phyloP scores from a whole-genome alignment of 2,113 vertebrate species.

The Engraulis encrasicolus region DNA sequence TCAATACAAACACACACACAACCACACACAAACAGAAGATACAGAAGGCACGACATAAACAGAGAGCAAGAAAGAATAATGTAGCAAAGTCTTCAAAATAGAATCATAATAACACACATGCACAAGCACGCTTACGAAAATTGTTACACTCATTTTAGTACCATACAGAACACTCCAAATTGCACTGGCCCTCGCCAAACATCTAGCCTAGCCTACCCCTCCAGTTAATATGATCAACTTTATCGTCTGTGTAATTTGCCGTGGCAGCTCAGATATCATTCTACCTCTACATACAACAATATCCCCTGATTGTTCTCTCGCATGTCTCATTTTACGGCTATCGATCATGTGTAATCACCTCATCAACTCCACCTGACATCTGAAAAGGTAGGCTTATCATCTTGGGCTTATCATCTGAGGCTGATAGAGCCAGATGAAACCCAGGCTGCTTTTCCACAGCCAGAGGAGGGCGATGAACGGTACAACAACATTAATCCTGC shows the following conservation, averaged over 20 bases:
- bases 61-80: neutral
- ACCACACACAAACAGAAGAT: too few species aligned
- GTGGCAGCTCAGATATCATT: slow-evolving; percentile 81
- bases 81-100: too few species aligned
- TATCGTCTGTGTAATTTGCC: slow-evolving; percentile 81
- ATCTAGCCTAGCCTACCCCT: slow-evolving; percentile 57
- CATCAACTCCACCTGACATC: slow-evolving; percentile 69
- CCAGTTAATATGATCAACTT: slow-evolving; percentile 76
- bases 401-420: slow-evolving; percentile 37
- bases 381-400: slow-evolving; percentile 62
- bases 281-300: slow-evolving; percentile 75
- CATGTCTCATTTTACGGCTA: slow-evolving; percentile 80
- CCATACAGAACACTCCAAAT: too few species aligned
- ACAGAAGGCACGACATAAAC: neutral
- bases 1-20: too few species aligned
- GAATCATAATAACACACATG: too few species aligned
- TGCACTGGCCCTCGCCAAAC: too few species aligned
- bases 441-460: slow-evolving; percentile 32
- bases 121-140: too few species aligned
- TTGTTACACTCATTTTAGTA: too few species aligned
- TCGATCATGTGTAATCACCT: slow-evolving; percentile 83
- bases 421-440: slow-evolving; percentile 54
- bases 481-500: slow-evolving; percentile 40
- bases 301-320: slow-evolving; percentile 70
- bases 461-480: slow-evolving; percentile 71